These are phyloP conservation scores for Tachina fera DNA, from an alignment of 2,888 invertebrate genomes.

Conservation along the genomic window DNA sequence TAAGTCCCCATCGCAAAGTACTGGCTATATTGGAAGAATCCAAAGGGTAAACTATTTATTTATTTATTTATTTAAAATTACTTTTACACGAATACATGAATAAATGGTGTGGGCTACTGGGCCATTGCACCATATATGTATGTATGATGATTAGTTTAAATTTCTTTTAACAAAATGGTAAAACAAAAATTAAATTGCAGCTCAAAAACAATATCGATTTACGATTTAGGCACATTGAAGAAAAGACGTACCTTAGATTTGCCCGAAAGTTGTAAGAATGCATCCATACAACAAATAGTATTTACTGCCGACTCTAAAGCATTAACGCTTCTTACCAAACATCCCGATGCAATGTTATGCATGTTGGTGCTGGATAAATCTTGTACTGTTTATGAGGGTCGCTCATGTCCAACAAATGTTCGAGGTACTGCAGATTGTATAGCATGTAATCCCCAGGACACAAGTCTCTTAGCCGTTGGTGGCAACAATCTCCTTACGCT, in stretches of 20 bases:
- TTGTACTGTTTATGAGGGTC: constrained; percentile 80
- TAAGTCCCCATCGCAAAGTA: constrained; percentile 80
- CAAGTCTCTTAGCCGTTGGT: constrained; percentile 87
- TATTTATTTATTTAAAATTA: too few species aligned
- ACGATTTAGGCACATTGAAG: constrained; percentile 88
- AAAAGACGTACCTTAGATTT: constrained; percentile 87
- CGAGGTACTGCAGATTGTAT: constrained; percentile 79
- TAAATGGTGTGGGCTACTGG: too few species aligned
- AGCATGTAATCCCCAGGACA: constrained; percentile 86
- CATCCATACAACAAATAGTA: constrained; percentile 74
- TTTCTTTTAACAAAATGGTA: too few species aligned
- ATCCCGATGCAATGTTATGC: constrained; percentile 87
- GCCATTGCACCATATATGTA: too few species aligned
- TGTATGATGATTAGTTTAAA: too few species aligned
- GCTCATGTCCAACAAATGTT: constrained; percentile 77
- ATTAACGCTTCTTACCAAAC: constrained; percentile 90
- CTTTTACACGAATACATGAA: too few species aligned
- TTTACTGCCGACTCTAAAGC: constrained; percentile 92
- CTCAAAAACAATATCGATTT: constrained; percentile 83
- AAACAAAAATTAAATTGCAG: constrained; percentile 36
- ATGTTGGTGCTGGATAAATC: constrained; percentile 90
- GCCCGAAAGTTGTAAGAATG: constrained; percentile 83
- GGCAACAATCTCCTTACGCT: constrained; percentile 86
- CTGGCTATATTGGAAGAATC: constrained; percentile 80
- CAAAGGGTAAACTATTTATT: constrained; percentile 73